Conservation (phyloP, 2,888 invertebrate genomes). For the Strigamia maritima region DNA sequence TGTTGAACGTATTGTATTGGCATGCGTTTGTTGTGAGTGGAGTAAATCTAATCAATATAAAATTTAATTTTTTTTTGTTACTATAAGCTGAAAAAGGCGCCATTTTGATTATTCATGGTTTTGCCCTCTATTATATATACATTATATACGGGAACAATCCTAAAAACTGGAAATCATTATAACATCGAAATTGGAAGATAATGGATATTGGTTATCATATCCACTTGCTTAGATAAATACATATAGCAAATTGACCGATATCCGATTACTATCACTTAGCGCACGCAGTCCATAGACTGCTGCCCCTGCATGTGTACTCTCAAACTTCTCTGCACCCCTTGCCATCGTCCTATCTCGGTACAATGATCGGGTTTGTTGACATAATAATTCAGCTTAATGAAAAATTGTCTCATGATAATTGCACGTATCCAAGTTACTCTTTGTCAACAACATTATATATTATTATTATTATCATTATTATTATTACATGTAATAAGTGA, state of each 20-base stretch:
- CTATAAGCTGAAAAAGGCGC: not conserved
- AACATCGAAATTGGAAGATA: not conserved
- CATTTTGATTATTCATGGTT: not conserved
- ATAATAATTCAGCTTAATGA: conserved; percentile 1
- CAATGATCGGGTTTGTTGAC: conserved; percentile 5
- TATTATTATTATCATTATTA: too few relatives aligned
- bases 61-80: not conserved
- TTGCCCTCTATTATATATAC: too few relatives aligned
- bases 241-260: not conserved
- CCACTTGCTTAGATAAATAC: not conserved
- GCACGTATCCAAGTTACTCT: conserved; percentile 2
- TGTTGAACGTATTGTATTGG: not conserved
- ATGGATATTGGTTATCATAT: not conserved
- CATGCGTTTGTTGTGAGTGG: not conserved
- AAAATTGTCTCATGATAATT: conserved; percentile 19
- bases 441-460: conserved; percentile 23
- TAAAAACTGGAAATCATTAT: too few relatives aligned
- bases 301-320: not conserved
- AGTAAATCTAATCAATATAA: not conserved
- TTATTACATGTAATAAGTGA: conserved; percentile 17
- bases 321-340: not conserved
- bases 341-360: not conserved
- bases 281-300: not conserved
- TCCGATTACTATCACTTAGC: not conserved
- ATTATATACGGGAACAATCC: too few relatives aligned